phyloP scores from a whole-genome alignment of 2,888 invertebrate genomes.

The Asteroscopus sphinx region DNA sequence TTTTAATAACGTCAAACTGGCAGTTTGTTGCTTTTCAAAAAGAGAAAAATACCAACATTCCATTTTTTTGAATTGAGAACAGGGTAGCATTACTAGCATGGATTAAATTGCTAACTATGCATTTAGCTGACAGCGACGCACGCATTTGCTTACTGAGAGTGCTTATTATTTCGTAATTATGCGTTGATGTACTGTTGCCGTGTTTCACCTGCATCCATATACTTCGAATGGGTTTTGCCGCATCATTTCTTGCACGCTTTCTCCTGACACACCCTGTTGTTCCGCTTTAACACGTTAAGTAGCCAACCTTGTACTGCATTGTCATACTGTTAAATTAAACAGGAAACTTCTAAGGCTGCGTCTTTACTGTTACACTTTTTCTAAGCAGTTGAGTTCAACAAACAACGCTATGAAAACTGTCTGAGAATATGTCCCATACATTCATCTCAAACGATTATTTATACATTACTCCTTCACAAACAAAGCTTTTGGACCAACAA shows the following conservation, averaged over 20 bases:
- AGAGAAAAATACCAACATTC: too few relatives aligned
- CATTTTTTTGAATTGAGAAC: conserved; percentile 9
- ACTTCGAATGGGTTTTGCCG: conserved; percentile 60
- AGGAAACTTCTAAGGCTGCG: conserved; percentile 1
- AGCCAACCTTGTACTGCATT: conserved; percentile 29
- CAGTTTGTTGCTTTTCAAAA: conserved; percentile 10
- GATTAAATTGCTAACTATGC: conserved; percentile 27
- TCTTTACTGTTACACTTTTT: conserved; percentile 12
- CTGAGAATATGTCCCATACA: conserved; percentile 19
- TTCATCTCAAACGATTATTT: conserved; percentile 44
- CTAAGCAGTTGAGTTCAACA: neutral
- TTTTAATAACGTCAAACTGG: conserved; percentile 38
- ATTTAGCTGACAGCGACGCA: conserved; percentile 51
- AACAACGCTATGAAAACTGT: conserved; percentile 9
- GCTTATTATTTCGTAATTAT: conserved; percentile 72
- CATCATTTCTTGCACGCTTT: conserved; percentile 74
- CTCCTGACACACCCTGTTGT: conserved; percentile 61
- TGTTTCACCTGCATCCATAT: conserved; percentile 51
- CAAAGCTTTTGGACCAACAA: conserved; percentile 64
- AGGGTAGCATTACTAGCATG: conserved; percentile 2
- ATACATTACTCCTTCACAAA: conserved; percentile 49
- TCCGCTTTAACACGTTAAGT: conserved; percentile 55
- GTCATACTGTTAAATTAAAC: conserved; percentile 24
- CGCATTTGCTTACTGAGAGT: conserved; percentile 57
- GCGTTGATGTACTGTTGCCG: conserved; percentile 61